phyloP scores from a whole-genome alignment of 2,113 vertebrate genomes.

The Galemys pyrenaicus region DNA sequence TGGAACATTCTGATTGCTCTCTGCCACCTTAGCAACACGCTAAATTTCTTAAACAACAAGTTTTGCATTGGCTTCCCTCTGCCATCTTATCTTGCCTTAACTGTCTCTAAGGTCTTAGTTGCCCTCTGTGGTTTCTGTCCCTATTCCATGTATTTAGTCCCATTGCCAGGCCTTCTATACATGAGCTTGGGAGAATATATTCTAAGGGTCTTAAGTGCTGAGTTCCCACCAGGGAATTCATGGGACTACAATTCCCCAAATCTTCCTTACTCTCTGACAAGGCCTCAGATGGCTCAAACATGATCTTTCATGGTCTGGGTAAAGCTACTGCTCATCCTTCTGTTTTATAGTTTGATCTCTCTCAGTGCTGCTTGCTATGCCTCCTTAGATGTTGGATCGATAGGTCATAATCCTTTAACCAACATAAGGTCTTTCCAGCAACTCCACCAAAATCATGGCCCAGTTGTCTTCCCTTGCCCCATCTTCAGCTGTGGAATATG shows the following conservation, averaged over 20 bases:
- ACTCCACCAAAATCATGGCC: not conserved
- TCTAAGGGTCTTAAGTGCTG: not conserved
- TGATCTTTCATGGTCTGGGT: not conserved
- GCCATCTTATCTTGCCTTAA: not conserved
- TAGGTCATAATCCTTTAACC: not conserved
- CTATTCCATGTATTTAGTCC: not conserved
- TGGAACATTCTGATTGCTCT: not conserved
- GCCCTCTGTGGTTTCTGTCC: not conserved
- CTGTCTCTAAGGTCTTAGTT: not conserved
- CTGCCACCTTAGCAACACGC: not conserved
- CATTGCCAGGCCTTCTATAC: not conserved
- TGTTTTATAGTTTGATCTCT: not conserved
- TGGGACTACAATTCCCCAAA: not conserved
- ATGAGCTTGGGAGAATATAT: not conserved
- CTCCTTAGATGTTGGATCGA: rapidly evolving
- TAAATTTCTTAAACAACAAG: not conserved
- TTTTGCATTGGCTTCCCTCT: not conserved
- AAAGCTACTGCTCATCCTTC: not conserved
- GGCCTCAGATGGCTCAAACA: not conserved
- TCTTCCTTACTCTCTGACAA: not conserved
- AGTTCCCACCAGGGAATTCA: not conserved
- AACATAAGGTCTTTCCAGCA: not conserved
- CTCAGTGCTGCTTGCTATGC: not conserved
- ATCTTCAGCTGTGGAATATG: not conserved
- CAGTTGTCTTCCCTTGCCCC: not conserved